Base-by-base conservation (phyloP, 1,140 invertebrate genomes). In the Lordiphosa clarofinis region DNA sequence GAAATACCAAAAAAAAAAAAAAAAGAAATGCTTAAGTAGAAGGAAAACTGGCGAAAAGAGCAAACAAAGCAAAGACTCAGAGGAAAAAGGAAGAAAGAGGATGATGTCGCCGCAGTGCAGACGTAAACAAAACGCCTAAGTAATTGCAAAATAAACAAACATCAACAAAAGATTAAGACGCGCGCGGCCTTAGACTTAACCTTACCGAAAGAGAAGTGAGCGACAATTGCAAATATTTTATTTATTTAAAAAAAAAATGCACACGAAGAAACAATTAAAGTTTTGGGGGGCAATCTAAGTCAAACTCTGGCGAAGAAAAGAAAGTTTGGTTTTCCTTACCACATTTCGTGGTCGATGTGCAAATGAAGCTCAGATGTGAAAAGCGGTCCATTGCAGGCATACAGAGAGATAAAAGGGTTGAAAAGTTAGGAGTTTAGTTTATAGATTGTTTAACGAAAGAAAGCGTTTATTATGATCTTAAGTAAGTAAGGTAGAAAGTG, bases 101-200 rank as follows among this genome's bases (percentile, higher is more conserved):
- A 44, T 48, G 19, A 37, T 48, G 44, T 38, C 55, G 73, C 78
- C 68, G 76, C 76, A 82, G 73, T 84, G 78, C 78, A 76, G 78
- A 82, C 60, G 78, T 78, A 76, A 84, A 84, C 79, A 87, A 73
- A 81, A 86, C 79, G 81, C 81, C 82, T 86, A 86, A 86, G 81
- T 86, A 86, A 86, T 86, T 86, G 79, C 79, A 86, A 78, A 86
- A 86, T 86, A 86, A 86, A 86, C 79, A 86, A 86, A 75, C 81
- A 86, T 86, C 79, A 86, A 86, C 79, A 86, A 86, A 86, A 86
- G 81, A 86, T 86, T 86, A 86, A 79, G 81, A 86, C 79, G 70
- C 79, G 44, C 42, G 57, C 57, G 33, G 49, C 33, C 35, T 52
- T 43, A 49, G 47, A 35, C 63, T 47, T 19, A 42, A 13, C 36